These are phyloP conservation scores for Apotomis turbidana DNA, from an alignment of 2,888 invertebrate species.

Conservation along the genomic window DNA sequence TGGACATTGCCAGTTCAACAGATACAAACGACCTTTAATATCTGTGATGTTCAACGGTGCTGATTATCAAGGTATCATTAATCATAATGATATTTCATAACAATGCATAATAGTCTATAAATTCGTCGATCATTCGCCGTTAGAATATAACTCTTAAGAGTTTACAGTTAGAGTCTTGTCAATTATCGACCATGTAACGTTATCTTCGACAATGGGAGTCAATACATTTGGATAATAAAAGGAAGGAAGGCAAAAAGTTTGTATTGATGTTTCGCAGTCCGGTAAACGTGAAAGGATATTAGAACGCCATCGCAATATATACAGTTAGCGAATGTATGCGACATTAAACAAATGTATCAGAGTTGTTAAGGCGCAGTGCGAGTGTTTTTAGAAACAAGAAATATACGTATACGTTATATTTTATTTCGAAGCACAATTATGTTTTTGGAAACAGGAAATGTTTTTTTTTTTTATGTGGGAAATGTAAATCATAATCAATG, in stretches of 20 bases:
- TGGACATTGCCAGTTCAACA: background rate
- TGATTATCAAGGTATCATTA: slow-evolving; percentile 13
- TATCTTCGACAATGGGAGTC: slow-evolving; percentile 11
- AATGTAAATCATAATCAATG: too few species aligned
- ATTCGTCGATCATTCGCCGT: slow-evolving; percentile 5
- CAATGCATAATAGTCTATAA: background rate
- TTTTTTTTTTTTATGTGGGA: too few species aligned
- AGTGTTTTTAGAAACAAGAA: background rate
- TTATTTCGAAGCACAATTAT: too few species aligned
- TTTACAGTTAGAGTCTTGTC: slow-evolving; percentile 1
- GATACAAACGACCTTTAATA: background rate
- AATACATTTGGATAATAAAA: slow-evolving; percentile 17
- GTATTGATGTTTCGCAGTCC: slow-evolving; percentile 11
- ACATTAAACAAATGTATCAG: slow-evolving; percentile 10
- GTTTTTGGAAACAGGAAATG: too few species aligned
- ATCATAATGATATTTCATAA: slow-evolving; percentile 16
- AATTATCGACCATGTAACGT: slow-evolving; percentile 14
- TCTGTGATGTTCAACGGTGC: slow-evolving; percentile 1
- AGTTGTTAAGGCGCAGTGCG: background rate
- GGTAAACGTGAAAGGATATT: slow-evolving; percentile 13
- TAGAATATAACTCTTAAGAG: background rate
- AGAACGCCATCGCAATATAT: background rate
- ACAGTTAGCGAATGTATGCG: slow-evolving; percentile 1
- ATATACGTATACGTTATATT: background rate
- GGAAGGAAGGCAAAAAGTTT: slow-evolving; percentile 14